phyloP scores from a whole-genome alignment of 1,140 invertebrate species.

The Anastrepha obliqua region DNA sequence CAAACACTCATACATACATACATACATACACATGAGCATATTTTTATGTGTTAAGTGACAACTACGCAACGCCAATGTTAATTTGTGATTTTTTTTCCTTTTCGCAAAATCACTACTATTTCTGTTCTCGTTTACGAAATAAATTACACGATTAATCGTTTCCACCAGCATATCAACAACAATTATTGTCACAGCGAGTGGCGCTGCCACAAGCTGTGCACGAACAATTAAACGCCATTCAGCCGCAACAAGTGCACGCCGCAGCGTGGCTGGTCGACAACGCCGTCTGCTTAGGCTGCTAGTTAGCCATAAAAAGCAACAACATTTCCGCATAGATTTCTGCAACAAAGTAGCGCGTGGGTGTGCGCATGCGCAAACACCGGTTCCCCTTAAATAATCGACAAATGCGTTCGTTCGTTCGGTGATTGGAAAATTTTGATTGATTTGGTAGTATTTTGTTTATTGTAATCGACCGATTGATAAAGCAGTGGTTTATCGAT shows the following conservation, averaged over 20 bases:
- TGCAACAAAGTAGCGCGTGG: constrained; percentile 15
- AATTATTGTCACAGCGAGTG: constrained; percentile 48
- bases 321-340: background rate
- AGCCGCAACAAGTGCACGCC: constrained; percentile 40
- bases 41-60: background rate
- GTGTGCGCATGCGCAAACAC: background rate
- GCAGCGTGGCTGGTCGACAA: background rate
- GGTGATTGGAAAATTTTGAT: background rate
- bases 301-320: background rate
- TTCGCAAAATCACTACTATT: background rate
- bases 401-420: background rate
- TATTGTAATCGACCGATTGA: background rate
- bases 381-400: background rate
- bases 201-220: constrained; percentile 20
- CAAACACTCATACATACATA: background rate
- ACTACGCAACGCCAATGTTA: constrained; percentile 3
- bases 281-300: background rate
- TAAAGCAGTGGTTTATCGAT: too few relatives aligned
- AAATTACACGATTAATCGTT: constrained; percentile 50
- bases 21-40: background rate
- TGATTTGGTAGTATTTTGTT: background rate
- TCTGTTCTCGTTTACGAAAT: background rate
- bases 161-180: constrained; percentile 43
- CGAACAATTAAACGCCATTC: constrained; percentile 13
- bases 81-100: background rate